These are phyloP conservation scores for Epinotia bilunana DNA, from an alignment of 2,888 invertebrate genomes.

Conservation along the genomic window DNA sequence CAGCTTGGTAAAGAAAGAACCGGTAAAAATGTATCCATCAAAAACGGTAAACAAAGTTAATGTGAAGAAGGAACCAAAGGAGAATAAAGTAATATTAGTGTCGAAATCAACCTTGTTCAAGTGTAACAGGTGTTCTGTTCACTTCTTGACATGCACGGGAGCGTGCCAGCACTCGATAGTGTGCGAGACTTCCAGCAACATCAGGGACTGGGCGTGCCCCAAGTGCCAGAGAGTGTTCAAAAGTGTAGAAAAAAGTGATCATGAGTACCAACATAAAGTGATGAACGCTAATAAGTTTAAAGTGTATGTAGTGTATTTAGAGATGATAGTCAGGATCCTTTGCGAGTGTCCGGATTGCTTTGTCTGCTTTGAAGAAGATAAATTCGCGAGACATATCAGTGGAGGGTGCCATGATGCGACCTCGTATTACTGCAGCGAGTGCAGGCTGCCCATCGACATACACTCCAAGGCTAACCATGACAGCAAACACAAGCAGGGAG, in stretches of 20 bases:
- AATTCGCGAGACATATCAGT: conserved; percentile 35
- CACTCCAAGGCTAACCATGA: conserved; percentile 15
- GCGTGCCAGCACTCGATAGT: conserved; percentile 48
- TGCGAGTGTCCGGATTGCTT: conserved; percentile 42
- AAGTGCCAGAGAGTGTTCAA: conserved; percentile 29
- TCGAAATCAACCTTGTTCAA: conserved; percentile 56
- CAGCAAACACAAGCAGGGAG: conserved; percentile 30
- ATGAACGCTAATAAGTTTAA: conserved; percentile 14
- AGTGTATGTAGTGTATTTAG: conserved; percentile 33
- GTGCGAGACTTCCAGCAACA: conserved; percentile 27
- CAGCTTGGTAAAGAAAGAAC: neutral
- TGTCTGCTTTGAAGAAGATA: conserved; percentile 37
- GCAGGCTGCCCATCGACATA: conserved; percentile 25
- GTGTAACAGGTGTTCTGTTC: conserved; percentile 54
- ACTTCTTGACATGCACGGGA: conserved; percentile 52
- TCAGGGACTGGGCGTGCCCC: conserved; percentile 47
- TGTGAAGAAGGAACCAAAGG: conserved; percentile 11
- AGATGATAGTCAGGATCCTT: conserved; percentile 31
- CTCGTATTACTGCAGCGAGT: conserved; percentile 35
- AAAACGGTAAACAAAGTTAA: neutral
- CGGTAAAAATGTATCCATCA: neutral
- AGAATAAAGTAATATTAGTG: conserved; percentile 42
- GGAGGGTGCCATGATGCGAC: conserved; percentile 25
- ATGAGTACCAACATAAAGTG: conserved; percentile 32
- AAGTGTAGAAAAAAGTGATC: conserved; percentile 10